These are phyloP conservation scores for Rhorus exstirpatorius DNA, from an alignment of 2,888 invertebrate species.

Conservation along the genomic window DNA sequence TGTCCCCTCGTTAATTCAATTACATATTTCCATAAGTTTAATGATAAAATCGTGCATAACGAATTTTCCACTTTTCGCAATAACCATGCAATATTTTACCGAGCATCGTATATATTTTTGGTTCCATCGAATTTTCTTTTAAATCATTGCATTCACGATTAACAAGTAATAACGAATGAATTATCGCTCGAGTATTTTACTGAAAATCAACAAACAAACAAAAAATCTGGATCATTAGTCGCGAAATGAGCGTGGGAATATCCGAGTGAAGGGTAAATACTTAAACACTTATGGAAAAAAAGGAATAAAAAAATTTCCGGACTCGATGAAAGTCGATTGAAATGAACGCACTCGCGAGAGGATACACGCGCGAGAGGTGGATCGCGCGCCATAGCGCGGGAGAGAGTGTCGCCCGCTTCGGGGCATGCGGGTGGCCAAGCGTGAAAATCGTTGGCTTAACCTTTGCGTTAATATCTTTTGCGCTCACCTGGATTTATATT, in stretches of 20 bases:
- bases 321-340: constrained; percentile 67
- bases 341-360: constrained; percentile 45
- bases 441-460: constrained; percentile 74
- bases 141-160: too few relatives aligned
- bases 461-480: constrained; percentile 69
- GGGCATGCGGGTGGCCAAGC: constrained; percentile 73
- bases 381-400: constrained; percentile 51
- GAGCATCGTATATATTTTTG: not conserved
- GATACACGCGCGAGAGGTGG: constrained; percentile 39
- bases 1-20: constrained; percentile 55
- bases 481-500: constrained; percentile 58
- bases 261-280: constrained; percentile 62
- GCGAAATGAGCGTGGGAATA: constrained; percentile 58
- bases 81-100: constrained; percentile 3
- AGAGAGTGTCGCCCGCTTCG: constrained; percentile 64
- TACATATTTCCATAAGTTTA: constrained; percentile 21
- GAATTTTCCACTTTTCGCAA: constrained; percentile 34
- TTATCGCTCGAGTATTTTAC: constrained; percentile 18
- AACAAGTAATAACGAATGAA: constrained; percentile 22
- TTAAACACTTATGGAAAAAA: constrained; percentile 10
- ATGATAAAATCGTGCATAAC: constrained; percentile 13
- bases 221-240: constrained; percentile 41
- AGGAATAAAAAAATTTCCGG: constrained; percentile 34
- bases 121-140: too few relatives aligned
- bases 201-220: constrained; percentile 4